Base-by-base conservation (phyloP, 2,888 invertebrate species). In the Pantelozetes paolii region DNA sequence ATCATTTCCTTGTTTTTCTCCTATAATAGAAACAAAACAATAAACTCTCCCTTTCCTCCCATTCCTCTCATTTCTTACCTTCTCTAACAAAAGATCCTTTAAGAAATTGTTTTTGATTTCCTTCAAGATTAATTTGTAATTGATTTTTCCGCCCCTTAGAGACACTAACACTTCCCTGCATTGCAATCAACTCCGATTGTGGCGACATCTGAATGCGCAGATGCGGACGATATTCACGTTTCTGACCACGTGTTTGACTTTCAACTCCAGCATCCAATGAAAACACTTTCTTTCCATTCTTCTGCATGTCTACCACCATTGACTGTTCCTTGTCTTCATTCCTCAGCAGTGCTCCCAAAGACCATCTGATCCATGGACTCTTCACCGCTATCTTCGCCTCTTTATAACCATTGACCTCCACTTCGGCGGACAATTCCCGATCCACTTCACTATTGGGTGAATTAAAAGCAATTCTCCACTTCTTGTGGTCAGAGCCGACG, bases 371-470 rank as follows among this genome's bases (percentile, higher is more conserved):
- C 50, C 75, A 77, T 2, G 77, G 77, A 36, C 72, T 75, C 54
- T 36, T 57, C 0, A 76, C 11, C 15, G 74, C 13, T 13, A 76
- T 9, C 18, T 57, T 64, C n/a, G 71, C 57, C 32, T 75, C 72
- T 64, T 48, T 73, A 8, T 30, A n/a, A 9, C 9, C 71, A 30
- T 71, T 69, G n/a, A 75, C 18, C 42, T 75, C 72, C 13, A 76
- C 11, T 13, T 77, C 74, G 3, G 57, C 62, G 20, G 50, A 36
- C n/a, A 73, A 73, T 28, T 72, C 59, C 6, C 77, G 71, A n/a
- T 73, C 59, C 5, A 75, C 69, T 13, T 59, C 40, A 13, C 76
- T 75, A 8, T 74, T 50, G 0, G 78, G 78, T 2, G 78, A 77
- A 20, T 76, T 77, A 20, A 78, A 45, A 18, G 75, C 57, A 9